Base-by-base conservation (phyloP, 2,888 invertebrate species). In the Spisula subtruncata region DNA sequence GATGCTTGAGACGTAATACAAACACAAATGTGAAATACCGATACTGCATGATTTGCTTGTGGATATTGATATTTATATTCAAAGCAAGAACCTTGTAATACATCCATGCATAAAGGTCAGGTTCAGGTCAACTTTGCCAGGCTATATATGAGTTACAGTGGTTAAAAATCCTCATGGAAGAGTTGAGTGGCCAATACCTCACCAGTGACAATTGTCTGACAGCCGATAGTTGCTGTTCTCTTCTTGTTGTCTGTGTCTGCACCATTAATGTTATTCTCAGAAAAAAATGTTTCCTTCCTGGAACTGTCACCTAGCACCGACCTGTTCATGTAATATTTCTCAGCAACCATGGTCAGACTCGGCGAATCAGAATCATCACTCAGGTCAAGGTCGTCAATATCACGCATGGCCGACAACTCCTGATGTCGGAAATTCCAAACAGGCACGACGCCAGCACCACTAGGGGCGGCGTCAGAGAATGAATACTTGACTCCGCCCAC, bases 181-280 rank as follows among this genome's bases (percentile, higher is more conserved):
- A 97, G 94, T 92, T 97, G 96, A 8, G 96, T 97, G 25, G 96
- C 97, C 75, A 96, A 93, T 86, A 97, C 96, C 84, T 97, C 97
- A 12, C 96, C 96, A 20, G 97, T 97, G 16, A 96, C 96, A 82
- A 97, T 96, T 8, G 97, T 97, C 91, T 97, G 96, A 86, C 96
- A 96, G 16, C 95, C 95, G 81, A 94, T 93, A n/a, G 94, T 92
- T 29, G 90, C 93, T 54, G 85, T 92, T 88, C 94, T 95, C 85
- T 92, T 93, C 29, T 81, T 86, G 32, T 54, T 56, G 10, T 80
- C 41, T 16, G 71, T 75, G 12, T 85, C 89, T 14, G 54, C 48
- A 4, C 79, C 81, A 81, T 88, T 82, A 8, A 82, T 84, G 16
- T 83, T 85, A 56, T 88, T 81, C 16, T 81, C 84, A 6, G 82